These are phyloP conservation scores for Lerema accius DNA, from an alignment of 1,140 invertebrate genomes.

Conservation along the genomic window DNA sequence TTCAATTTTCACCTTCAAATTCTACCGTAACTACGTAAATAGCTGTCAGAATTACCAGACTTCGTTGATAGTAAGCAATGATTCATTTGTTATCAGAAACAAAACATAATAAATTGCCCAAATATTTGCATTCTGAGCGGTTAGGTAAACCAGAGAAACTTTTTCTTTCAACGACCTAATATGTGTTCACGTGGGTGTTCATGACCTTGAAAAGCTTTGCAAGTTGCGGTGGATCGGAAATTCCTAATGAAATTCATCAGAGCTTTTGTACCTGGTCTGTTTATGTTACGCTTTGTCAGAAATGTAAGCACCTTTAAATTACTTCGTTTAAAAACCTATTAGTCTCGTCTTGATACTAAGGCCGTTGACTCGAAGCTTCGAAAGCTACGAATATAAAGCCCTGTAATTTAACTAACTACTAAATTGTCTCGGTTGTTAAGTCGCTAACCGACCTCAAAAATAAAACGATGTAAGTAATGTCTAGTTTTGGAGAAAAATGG, in stretches of 20 bases:
- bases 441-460: too few relatives aligned
- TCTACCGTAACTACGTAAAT: too few relatives aligned
- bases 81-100: slow-evolving; percentile 3
- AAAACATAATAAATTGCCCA: slow-evolving; percentile 7
- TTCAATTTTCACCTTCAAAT: too few relatives aligned
- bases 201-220: slow-evolving; percentile 1
- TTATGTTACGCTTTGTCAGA: not conserved
- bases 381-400: too few relatives aligned
- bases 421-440: too few relatives aligned
- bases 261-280: not conserved
- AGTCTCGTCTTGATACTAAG: too few relatives aligned
- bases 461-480: too few relatives aligned
- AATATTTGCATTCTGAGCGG: not conserved
- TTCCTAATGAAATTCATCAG: not conserved
- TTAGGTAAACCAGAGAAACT: not conserved
- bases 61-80: too few relatives aligned
- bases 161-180: slow-evolving; percentile 12
- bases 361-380: too few relatives aligned
- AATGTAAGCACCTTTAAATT: not conserved
- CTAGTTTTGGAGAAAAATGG: too few relatives aligned
- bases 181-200: not conserved
- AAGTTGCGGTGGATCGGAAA: not conserved
- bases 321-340: slow-evolving; percentile 10
- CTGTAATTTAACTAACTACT: too few relatives aligned
- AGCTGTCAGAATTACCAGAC: too few relatives aligned